Base-by-base conservation (phyloP, 2,888 invertebrate genomes). In the Caenorhabditis zanzibari region DNA sequence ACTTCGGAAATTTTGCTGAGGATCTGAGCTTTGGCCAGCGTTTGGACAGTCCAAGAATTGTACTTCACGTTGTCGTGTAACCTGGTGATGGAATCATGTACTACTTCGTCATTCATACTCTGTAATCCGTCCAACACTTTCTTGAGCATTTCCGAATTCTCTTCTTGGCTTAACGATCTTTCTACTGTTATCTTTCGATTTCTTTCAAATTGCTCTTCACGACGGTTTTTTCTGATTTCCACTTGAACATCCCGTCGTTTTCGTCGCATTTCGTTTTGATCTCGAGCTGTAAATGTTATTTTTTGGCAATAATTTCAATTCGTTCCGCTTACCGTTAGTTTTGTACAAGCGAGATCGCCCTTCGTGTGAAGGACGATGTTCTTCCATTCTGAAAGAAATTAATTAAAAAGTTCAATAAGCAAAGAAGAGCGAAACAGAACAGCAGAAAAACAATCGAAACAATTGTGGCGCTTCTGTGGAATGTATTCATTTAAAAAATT, bases 181-280 rank as follows among this genome's bases (percentile, higher is more conserved):
- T 44, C 49, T 24, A 41, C 52, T 22, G 66, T 28, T 4, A 81
- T 69, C 7, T 54, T 22, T 19, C 84, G 59, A 28, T 74, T 66
- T 12, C 63, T 66, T 24, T 84, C 81, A 22, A 84, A 73, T 14
- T 28, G 52, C 12, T 81, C 77, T 7, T 54, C 49, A 47, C 81
- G 12, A 32, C 58, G 66, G n/a, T 14, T 49, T 71, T 84, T 84
- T 5, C 84, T 44, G 6, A 84, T 76, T 56, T 81, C 58, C 2
- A 84, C 64, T 63, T 81, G 73, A 35, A 77, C 77, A 24, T 81
- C 84, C 35, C 84, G 24, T 14, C 81, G 64, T 38, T 81, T 81
- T 22, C 49, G 16, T 0, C 84, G 72, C 47, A 73, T 19, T 6
- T 72, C 77, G 19, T 79, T 54, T 16, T 66, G 64, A 35, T 72